Percentiles rank a stretch among this genome's conserved stretches.
Evolutionary conservation across 2,888 invertebrate species (phyloP).

Genomic region (Chymomyza procnemis): DNA sequence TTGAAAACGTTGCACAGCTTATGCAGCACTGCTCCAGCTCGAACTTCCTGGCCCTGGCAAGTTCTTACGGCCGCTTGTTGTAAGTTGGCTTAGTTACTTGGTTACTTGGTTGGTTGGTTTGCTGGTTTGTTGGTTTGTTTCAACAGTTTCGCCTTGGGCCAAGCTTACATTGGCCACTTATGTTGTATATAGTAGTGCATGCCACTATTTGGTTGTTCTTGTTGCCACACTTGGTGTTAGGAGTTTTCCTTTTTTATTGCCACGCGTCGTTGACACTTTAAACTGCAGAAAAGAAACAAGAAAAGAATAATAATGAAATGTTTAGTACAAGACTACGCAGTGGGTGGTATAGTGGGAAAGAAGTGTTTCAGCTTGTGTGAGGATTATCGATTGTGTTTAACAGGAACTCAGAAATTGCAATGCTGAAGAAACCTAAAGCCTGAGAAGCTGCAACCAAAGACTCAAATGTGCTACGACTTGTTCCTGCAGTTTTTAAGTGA

Average conservation of each 20-base stretch:
- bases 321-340: slow-evolving; percentile 40
- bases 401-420: no score
- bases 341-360: neutral
- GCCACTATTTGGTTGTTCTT: slow-evolving; percentile 20
- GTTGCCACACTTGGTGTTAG: neutral
- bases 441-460: no score
- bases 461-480: no score
- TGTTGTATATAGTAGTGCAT: slow-evolving; percentile 14
- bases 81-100: neutral
- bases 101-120: neutral
- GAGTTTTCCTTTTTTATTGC: slow-evolving; percentile 9
- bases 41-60: neutral
- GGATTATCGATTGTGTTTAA: no score
- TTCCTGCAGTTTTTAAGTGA: no score
- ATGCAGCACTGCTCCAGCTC: neutral
- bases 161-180: slow-evolving; percentile 15
- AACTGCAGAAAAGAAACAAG: slow-evolving; percentile 60
- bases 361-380: no score
- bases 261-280: slow-evolving; percentile 51
- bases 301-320: slow-evolving; percentile 53
- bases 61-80: neutral
- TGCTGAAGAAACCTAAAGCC: no score
- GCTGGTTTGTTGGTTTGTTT: neutral
- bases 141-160: slow-evolving; percentile 21
- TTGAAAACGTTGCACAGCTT: neutral